Conservation (phyloP, 2,797 vertebrate genomes). For the Premnoplex brunnescens region DNA sequence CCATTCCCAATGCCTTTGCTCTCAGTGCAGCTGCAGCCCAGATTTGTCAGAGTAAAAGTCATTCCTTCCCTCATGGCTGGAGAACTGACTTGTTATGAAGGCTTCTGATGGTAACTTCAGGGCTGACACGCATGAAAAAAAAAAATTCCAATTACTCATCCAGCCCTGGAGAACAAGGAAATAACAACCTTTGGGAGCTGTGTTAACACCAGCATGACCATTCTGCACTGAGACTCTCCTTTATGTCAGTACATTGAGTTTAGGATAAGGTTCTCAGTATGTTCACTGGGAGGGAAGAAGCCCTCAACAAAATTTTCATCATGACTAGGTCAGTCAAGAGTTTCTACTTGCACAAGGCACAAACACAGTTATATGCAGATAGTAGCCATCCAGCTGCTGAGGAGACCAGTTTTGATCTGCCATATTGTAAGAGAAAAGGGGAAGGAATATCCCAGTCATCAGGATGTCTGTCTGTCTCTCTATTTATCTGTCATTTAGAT, state of each 20-base stretch:
- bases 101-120: not conserved
- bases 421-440: not conserved
- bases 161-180: not conserved
- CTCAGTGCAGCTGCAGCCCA: not conserved
- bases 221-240: not conserved
- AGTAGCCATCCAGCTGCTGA: not conserved
- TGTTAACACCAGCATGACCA: not conserved
- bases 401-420: not conserved
- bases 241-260: not conserved
- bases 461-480: not conserved
- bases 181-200: not conserved
- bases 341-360: not conserved
- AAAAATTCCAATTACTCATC: not conserved
- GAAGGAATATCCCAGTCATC: not conserved
- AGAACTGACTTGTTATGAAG: not conserved
- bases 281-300: not conserved
- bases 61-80: not conserved
- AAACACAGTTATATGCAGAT: not conserved
- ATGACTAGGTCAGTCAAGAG: not conserved
- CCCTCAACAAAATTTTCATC: not conserved
- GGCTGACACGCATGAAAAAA: not conserved
- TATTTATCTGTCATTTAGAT: not conserved
- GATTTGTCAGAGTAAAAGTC: not conserved
- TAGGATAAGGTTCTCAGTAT: not conserved
- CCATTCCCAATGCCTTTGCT: rapidly evolving